Base-by-base conservation (phyloP, 1,140 invertebrate genomes). In the Adoxophyes honmai region DNA sequence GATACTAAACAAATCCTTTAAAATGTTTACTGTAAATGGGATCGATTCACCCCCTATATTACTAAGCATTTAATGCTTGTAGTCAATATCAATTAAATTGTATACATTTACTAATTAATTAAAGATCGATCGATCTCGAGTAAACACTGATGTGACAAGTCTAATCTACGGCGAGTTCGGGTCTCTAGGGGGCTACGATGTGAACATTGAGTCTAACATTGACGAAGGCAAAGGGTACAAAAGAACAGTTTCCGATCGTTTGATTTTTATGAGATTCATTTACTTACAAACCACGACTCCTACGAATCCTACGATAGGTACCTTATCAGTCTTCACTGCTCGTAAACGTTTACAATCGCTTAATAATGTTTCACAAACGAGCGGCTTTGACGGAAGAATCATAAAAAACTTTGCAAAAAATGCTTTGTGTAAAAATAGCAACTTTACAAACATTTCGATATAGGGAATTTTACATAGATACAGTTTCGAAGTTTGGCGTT, bases 241-340 rank as follows among this genome's bases (percentile, higher is more conserved):
- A 64, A 75, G 54, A 63, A 69, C 57, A 68, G 55, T 70, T 74
- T 76, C 63, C 64, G 62, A 78, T 73, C 74, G 67, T 64, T 75
- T 69, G 42, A 70, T 79, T 63, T 74, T 70, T 66, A 68, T 68
- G 66, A 67, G 62, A 68, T 64, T 63, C 70, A 68, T 71, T 75
- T 70, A 73, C 73, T 77, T 75, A 77, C 73, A 75, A 78, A 78
- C 77, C 80, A 77, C 71, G 73, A 75, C 65, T 73, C 73, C 74
- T 82, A 77, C 71, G 73, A 75, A 64, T 73, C 73, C 74, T 82
- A 82, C 73, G 70, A 78, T 84, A 75, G 70, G 76, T 84, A 75
- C 78, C 73, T 73, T 83, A 83, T 88, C 86, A 88, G 86, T 88
- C 86, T 88, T 88, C 84, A 75, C 74, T 75, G 84, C 81, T 85